phyloP scores from a whole-genome alignment of 2,113 vertebrate species.

The Zosterops lateralis region DNA sequence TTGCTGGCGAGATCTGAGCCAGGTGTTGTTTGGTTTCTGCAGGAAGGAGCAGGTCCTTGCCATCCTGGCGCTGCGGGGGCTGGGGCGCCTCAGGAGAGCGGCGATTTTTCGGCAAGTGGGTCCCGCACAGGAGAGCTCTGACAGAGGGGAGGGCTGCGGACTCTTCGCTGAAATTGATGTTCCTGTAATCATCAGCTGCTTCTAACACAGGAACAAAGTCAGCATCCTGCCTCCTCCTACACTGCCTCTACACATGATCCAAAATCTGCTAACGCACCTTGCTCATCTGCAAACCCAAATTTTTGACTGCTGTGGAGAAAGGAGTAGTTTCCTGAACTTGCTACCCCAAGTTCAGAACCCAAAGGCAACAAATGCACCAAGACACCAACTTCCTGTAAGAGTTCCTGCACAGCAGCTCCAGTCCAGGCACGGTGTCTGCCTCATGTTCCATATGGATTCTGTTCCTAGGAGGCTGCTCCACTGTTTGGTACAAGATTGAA shows the following conservation, averaged over 20 bases:
- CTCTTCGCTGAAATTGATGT: conserved; percentile 52
- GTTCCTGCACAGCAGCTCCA: neutral
- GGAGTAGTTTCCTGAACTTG: neutral
- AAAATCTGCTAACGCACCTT: neutral
- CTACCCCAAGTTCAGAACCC: neutral
- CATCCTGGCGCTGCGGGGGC: neutral
- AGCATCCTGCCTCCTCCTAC: neutral
- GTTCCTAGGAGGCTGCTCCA: neutral
- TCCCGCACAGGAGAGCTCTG: fast-evolving
- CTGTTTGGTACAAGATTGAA: neutral
- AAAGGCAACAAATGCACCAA: neutral
- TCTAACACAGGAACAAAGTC: neutral
- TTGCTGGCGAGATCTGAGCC: fast-evolving
- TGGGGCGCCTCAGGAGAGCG: neutral
- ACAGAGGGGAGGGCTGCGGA: fast-evolving
- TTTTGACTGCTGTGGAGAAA: neutral
- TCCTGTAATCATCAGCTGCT: neutral
- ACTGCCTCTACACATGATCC: fast-evolving
- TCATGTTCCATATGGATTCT: neutral
- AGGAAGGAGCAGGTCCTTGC: conserved; percentile 55
- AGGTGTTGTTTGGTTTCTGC: neutral
- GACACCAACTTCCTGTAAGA: neutral
- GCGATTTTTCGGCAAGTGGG: neutral
- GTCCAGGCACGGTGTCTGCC: fast-evolving
- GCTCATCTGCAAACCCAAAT: neutral